These are phyloP conservation scores for Aldrovandia affinis DNA, from an alignment of 2,797 vertebrate genomes.

Conservation along the genomic window DNA sequence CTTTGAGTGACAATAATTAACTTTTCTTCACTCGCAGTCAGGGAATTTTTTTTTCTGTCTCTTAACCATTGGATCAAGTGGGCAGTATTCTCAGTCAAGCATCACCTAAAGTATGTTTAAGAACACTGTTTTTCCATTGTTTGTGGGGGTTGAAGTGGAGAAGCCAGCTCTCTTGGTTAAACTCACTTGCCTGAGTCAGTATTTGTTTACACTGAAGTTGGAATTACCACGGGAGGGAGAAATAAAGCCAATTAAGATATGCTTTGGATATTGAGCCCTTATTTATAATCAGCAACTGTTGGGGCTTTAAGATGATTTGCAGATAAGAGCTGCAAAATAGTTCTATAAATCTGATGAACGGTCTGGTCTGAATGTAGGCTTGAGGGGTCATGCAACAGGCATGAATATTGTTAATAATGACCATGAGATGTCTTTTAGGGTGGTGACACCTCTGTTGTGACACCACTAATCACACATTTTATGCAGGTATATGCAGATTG, in stretches of 20 bases:
- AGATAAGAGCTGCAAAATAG: constrained; percentile 19
- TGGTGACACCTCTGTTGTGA: not conserved
- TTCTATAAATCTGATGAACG: constrained; percentile 27
- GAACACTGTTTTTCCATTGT: not conserved
- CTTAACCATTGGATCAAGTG: not conserved
- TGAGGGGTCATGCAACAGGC: not conserved
- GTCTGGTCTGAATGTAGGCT: not conserved
- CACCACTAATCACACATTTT: not conserved
- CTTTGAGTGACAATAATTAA: not conserved
- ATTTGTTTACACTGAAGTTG: constrained; percentile 31
- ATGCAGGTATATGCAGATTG: not conserved
- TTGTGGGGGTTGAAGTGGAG: not conserved
- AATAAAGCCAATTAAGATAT: constrained; percentile 41
- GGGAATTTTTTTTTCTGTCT: not conserved
- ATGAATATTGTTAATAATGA: not conserved
- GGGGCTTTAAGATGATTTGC: constrained; percentile 29
- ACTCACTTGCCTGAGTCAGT: constrained; percentile 10
- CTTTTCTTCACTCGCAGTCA: not conserved
- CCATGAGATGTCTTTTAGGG: not conserved
- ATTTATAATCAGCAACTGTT: constrained; percentile 27
- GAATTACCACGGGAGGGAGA: constrained; percentile 17
- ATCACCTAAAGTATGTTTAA: not conserved
- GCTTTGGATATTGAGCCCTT: constrained; percentile 38
- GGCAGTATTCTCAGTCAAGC: not conserved
- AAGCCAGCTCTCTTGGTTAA: not conserved